A percentile compares a stretch with the other conserved stretches of the same genome.
Evolutionary conservation across 2,888 invertebrate genomes (phyloP).

Genomic region (Eumacrocentrus americanus): DNA sequence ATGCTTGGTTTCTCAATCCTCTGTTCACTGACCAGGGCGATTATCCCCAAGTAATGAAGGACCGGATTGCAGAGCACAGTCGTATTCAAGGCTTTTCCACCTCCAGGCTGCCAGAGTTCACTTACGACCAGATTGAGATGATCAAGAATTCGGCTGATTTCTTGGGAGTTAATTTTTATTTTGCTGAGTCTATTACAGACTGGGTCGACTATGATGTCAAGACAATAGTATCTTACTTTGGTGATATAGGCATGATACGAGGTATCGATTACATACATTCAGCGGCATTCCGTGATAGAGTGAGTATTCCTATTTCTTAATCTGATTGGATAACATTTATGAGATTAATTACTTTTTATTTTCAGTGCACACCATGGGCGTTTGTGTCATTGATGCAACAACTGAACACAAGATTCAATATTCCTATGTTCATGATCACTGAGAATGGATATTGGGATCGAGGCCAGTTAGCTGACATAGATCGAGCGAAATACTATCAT

Average conservation of each 20-base stretch:
- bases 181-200: slow-evolving; percentile 19
- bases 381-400: slow-evolving; percentile 66
- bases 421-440: slow-evolving; percentile 67
- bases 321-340: background rate
- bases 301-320: too few species aligned
- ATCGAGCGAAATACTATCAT: slow-evolving; percentile 56
- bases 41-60: slow-evolving; percentile 72
- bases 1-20: slow-evolving; percentile 73
- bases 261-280: slow-evolving; percentile 2
- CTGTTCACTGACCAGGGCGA: slow-evolving; percentile 70
- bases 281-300: background rate
- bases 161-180: slow-evolving; percentile 43
- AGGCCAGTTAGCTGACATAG: slow-evolving; percentile 63
- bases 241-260: slow-evolving; percentile 21
- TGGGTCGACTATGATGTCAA: background rate
- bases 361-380: slow-evolving; percentile 69
- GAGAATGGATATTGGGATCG: slow-evolving; percentile 68
- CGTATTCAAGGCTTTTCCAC: slow-evolving; percentile 65
- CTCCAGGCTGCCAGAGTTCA: slow-evolving; percentile 67
- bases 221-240: slow-evolving; percentile 22
- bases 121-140: slow-evolving; percentile 34
- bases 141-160: slow-evolving; percentile 42
- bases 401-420: slow-evolving; percentile 63
- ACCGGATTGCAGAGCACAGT: slow-evolving; percentile 66
- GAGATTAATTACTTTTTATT: slow-evolving; percentile 20